Conservation (phyloP, 2,888 invertebrate species). For the Drosophila diplacantha region DNA sequence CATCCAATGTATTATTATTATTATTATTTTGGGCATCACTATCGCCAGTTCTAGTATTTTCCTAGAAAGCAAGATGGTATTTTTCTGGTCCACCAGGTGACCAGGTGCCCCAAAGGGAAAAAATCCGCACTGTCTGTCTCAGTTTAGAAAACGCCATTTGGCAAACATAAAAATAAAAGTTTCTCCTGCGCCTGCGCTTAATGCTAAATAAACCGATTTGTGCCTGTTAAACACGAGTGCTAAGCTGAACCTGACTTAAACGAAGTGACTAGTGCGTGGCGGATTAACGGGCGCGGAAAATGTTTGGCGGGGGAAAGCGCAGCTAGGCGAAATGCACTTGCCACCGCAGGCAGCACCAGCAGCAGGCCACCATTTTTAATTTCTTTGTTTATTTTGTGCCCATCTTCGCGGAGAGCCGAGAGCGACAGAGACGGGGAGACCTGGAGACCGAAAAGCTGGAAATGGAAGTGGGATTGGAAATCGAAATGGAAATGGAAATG, state of each 20-base stretch:
- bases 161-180: constrained; percentile 6
- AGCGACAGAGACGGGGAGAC: constrained; percentile 21
- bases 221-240: constrained; percentile 22
- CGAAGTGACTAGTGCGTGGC: constrained; percentile 1
- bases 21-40: no score
- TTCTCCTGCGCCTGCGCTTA: constrained; percentile 60
- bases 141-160: constrained; percentile 1
- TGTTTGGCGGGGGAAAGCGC: constrained; percentile 14
- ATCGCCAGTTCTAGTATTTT: background rate
- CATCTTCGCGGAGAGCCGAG: constrained; percentile 62
- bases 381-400: constrained; percentile 75
- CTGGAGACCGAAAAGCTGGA: constrained; percentile 11
- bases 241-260: background rate
- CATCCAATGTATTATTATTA: no score
- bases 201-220: constrained; percentile 51
- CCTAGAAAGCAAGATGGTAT: no score
- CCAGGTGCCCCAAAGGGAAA: background rate
- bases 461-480: constrained; percentile 22
- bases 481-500: constrained; percentile 42
- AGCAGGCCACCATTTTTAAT: constrained; percentile 73
- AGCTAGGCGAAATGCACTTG: constrained; percentile 34
- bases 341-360: constrained; percentile 30
- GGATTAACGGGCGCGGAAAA: constrained; percentile 11
- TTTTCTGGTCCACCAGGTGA: background rate
- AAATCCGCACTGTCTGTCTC: background rate